Evolutionary conservation across 2,113 vertebrate genomes (phyloP), one percentile per base, ranked within the genome.

Genomic region (Leptobrachium leishanense): DNA sequence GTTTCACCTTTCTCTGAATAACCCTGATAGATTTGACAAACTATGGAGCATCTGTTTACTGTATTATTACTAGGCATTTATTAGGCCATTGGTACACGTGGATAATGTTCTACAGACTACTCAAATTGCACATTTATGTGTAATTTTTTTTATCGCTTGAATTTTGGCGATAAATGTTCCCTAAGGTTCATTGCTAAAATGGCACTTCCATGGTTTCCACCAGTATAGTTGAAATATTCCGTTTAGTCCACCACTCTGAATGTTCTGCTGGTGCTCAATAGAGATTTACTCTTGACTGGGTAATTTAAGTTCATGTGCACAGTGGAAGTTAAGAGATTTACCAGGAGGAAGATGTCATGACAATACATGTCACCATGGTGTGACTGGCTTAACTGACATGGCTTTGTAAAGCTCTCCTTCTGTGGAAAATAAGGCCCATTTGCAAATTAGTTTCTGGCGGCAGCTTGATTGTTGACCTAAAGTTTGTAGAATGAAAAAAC

Each of bases 361-460:
- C 89, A 92, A 92, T 92, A 78, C 75, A 82, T 91, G 89, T 90
- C 90, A 90, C 88, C 85, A 85, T 86, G 86, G 90, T 87, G 88
- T 89, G 89, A 90, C 87, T 70, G 84, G 89, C 88, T 87, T 88
- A 87, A 83, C 87, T 88, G 91, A 92, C 91, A 91, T 59, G 84
- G 87, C 85, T 90, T 88, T 91, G 88, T 91, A 91, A 91, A 90
- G 91, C 87, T 89, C 89, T 87, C 90, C 92, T 88, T 84, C 90
- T 91, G 92, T 91, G 91, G 20, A 91, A 91, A 91, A 90, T 88
- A 86, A 87, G 89, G 82, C 83, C 93, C 90, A 89, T 93, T 94
- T 92, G 92, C 90, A 92, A 91, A 93, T 91, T 92, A 92, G 91
- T 94, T 92, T 92, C 90, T 93, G 91, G 90, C 88, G 81, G 86